Evolutionary conservation across 2,113 vertebrate species (phyloP).

Genomic region (Baryphthengus martii): DNA sequence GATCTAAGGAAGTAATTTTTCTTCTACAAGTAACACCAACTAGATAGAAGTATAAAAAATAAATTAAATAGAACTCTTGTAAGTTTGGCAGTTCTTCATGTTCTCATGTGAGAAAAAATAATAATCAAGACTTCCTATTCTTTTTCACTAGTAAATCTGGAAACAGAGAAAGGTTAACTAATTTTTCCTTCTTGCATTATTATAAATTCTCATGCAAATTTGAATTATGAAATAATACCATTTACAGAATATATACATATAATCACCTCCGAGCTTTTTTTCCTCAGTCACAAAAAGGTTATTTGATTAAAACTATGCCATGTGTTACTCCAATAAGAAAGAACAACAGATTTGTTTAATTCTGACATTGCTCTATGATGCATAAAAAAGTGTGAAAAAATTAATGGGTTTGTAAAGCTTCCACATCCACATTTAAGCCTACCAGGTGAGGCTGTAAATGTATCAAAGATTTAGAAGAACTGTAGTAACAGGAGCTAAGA

Average conservation of each 20-base stretch:
- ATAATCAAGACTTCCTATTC: conserved; percentile 2
- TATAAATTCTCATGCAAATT: not conserved
- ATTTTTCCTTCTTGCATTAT: not conserved
- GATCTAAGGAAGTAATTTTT: not conserved
- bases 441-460: not conserved
- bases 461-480: not conserved
- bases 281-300: not conserved
- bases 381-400: not conserved
- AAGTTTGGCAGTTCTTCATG: conserved; percentile 7
- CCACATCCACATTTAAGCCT: not conserved
- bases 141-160: not conserved
- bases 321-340: not conserved
- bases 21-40: not conserved
- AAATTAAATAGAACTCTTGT: not conserved
- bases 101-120: conserved; percentile 9
- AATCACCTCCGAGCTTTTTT: not conserved
- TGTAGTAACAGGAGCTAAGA: not conserved
- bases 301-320: not conserved
- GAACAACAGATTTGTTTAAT: not conserved
- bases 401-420: not conserved
- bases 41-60: not conserved
- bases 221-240: not conserved
- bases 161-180: conserved; percentile 3
- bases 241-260: not conserved
- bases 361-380: not conserved